Evolutionary conservation across 1,140 invertebrate genomes (phyloP).

Genomic region (Rhysida immarginata): DNA sequence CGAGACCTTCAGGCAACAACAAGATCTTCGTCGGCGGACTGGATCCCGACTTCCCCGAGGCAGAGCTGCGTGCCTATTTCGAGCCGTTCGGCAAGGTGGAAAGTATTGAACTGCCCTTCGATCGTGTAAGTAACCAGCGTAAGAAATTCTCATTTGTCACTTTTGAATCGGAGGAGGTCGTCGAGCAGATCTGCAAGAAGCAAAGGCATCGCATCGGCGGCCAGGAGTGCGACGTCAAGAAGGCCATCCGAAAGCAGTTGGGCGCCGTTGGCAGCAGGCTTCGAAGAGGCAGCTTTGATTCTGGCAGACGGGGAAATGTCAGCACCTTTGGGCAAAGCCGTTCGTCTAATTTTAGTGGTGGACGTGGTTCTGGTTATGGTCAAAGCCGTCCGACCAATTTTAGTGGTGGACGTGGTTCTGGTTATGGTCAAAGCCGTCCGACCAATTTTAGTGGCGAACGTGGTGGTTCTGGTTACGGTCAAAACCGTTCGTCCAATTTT

Average conservation of each 20-base stretch:
- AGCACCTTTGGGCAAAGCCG: too few relatives aligned
- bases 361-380: too few relatives aligned
- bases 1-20: constrained; percentile 48
- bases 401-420: too few relatives aligned
- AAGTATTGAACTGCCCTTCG: constrained; percentile 79
- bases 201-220: constrained; percentile 82
- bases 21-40: constrained; percentile 92
- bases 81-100: constrained; percentile 73
- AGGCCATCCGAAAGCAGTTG: too few relatives aligned
- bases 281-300: constrained; percentile 35
- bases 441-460: too few relatives aligned
- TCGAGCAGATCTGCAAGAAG: constrained; percentile 73
- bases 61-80: constrained; percentile 83
- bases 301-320: constrained; percentile 42
- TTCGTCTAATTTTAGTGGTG: too few relatives aligned
- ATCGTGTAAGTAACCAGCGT: constrained; percentile 87
- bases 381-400: too few relatives aligned
- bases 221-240: too few relatives aligned
- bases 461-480: too few relatives aligned
- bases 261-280: constrained; percentile 28
- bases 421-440: too few relatives aligned
- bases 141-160: constrained; percentile 92
- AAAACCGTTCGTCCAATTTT: too few relatives aligned
- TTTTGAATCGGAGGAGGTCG: constrained; percentile 82
- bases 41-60: constrained; percentile 72